Base-by-base conservation (phyloP, 2,113 vertebrate genomes). In the Melanerpes formicivorus region DNA sequence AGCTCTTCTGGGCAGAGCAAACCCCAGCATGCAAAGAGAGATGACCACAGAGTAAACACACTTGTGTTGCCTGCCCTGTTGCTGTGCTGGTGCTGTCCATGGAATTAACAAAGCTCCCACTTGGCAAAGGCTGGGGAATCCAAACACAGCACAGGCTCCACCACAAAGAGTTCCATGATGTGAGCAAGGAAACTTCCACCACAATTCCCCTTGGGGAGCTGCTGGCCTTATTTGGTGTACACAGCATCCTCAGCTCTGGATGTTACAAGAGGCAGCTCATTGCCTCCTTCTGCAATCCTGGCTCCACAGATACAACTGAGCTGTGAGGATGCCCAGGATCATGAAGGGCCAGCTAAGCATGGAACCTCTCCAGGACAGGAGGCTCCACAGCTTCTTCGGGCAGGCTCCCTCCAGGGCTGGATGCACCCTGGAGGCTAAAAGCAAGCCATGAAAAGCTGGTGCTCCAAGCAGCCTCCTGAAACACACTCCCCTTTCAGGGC, bases 171-270 rank as follows among this genome's bases (percentile, higher is more conserved):
- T 42, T 88, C 56, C 46, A 62, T 75, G 72, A 94, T 2, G 40
- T 21, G 40, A 91, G 19, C 69, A 37, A 62, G 81, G 50, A 72
- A 69, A 81, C 72, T 30, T 72, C 73, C 16, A 17, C 37, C 62
- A 92, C 30, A n/a, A 88, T 55, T 2, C 16, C 69, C 62, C 50
- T 44, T 60, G 14, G 22, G 19, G 80, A 59, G 70, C 14, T 69
- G 26, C 23, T 80, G 50, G 52, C 79, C 91, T 94, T 93, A 92
- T 92, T 84, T 79, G 71, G 80, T 74, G 50, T 7, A 17, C 21
- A 5, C n/a, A 56, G 37, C 67, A 37, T 1, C 29, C 46, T 29
- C 17, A 30, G 37, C 52, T 7, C 40, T 26, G 69, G 37, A 37
- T 37, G 37, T 10, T 37, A 37, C 37, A 8, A 37, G 37, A 90